Evolutionary conservation across 2,797 vertebrate genomes (phyloP), one percentile per base, ranked within the genome.

Genomic region (Holocentrus rufus): DNA sequence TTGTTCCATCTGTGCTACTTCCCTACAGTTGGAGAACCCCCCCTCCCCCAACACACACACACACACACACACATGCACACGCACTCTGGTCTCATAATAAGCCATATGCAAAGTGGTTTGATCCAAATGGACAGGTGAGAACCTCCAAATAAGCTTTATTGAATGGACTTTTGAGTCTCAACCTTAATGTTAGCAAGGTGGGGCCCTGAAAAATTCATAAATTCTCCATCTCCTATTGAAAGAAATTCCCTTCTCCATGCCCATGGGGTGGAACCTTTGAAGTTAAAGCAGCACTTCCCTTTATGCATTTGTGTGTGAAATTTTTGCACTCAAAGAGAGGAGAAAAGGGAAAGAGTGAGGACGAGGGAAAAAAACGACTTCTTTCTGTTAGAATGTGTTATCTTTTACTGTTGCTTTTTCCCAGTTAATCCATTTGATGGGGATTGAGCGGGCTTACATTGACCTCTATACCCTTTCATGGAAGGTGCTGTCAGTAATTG

Each of bases 201-300:
- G 75, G 71, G 50, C 73, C 60, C 46, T 81, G 53, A 62, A 77
- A 89, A 85, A 87, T 85, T 69, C 65, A 78, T 73, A 80, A 80
- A 81, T 68, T 77, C 67, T 85, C 74, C 55, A 30, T 52, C 58
- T 68, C 76, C 70, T 79, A 77, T 88, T 77, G 82, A 82, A 57
- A 86, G 61, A 88, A 81, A 82, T 84, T 80, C 67, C 49, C 73
- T 76, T 79, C 61, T 83, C 65, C 58, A 50, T 79, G 85, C 76
- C 85, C 64, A 62, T 44, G 58, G 74, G 80, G 85, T 78, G 53
- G 56, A 80, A 62, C 65, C 86, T 92, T 93, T 93, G 91, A 93
- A 88, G 90, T 79, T 85, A 80, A 87, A 87, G 82, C 69, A 77
- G 69, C 74, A 69, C 59, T 77, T 81, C 78, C 83, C 79, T 84